Evolutionary conservation across 2,113 vertebrate genomes (phyloP), one percentile per base, ranked within the genome.

Genomic region (human (Homo sapiens)): DNA sequence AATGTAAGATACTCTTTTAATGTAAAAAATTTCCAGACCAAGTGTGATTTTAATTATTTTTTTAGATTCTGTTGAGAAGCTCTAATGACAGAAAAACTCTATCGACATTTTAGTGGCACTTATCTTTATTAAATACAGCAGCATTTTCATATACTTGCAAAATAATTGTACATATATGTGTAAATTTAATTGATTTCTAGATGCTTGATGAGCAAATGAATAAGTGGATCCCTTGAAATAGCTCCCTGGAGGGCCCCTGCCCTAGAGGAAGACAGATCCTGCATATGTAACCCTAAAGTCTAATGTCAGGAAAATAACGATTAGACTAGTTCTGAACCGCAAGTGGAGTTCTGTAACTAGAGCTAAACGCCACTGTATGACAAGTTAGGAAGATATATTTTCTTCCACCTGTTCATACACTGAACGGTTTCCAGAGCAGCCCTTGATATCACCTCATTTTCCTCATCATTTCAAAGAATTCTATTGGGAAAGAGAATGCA

Each of bases 31-130:
- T 88, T 94, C 95, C 9, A 20, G 78, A 57, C n/a, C 25, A 90
- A 75, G 45, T 59, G n/a, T 40, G 66, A 89, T 89, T 86, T 97
- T 70, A 76, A 61, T 61, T 57, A 40, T 73, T 30, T 84, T 89
- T 95, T 89, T 96, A 94, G 72, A 73, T 27, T 93, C 76, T 90
- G 8, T 97, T 85, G 35, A 70, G 38, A 64, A 75, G 22, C 35
- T 40, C 4, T 81, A 87, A 30, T 61, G 73, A 64, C 16, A 83
- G 45, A 90, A 97, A 97, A 76, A 25, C 45, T 50, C 48, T 76
- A 55, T 57, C 32, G 57, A 82, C 48, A 94, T 64, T 45, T 50
- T 20, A 64, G 45, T 81, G 76, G 78, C 59, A 82, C 75, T 55
- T 94, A 38, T 73, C 59, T 76, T 52, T 68, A 50, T 76, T 86